Evolutionary conservation across 1,140 invertebrate species (phyloP).

Genomic region (Drosophila ercepeae): DNA sequence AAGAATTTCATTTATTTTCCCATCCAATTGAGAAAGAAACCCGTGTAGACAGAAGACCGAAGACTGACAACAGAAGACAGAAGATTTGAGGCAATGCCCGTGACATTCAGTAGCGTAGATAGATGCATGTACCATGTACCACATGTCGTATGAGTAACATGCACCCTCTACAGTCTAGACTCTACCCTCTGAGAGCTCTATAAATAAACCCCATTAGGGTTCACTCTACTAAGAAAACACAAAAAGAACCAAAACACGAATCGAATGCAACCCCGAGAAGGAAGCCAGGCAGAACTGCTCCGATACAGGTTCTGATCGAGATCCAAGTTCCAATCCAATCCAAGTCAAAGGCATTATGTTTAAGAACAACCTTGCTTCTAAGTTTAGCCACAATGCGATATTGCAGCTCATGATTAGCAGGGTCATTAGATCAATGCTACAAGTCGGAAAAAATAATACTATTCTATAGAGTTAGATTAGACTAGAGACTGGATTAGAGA

Average conservation of each 20-base stretch:
- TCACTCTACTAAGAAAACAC: neutral
- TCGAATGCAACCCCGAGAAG: constrained; percentile 1
- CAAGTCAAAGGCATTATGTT: constrained; percentile 27
- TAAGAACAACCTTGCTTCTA: constrained; percentile 31
- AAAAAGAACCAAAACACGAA: neutral
- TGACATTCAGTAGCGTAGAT: neutral
- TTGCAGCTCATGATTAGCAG: constrained; percentile 24
- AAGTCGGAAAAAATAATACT: neutral
- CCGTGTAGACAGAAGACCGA: neutral
- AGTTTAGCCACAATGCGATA: constrained; percentile 12
- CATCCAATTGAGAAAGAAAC: neutral
- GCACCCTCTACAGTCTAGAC: neutral
- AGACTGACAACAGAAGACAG: too few relatives aligned
- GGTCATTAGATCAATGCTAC: constrained; percentile 5
- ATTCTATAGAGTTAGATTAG: neutral
- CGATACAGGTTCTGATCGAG: constrained; percentile 24
- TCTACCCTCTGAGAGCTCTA: neutral
- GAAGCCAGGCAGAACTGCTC: constrained; percentile 31
- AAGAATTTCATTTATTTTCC: neutral
- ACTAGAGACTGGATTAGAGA: too few relatives aligned
- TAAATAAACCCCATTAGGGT: constrained; percentile 5
- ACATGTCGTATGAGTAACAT: neutral
- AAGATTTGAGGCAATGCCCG: neutral
- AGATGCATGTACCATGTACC: neutral
- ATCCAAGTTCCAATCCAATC: constrained; percentile 1